Conservation (phyloP, 2,888 invertebrate genomes). For the Xestia xanthographa region DNA sequence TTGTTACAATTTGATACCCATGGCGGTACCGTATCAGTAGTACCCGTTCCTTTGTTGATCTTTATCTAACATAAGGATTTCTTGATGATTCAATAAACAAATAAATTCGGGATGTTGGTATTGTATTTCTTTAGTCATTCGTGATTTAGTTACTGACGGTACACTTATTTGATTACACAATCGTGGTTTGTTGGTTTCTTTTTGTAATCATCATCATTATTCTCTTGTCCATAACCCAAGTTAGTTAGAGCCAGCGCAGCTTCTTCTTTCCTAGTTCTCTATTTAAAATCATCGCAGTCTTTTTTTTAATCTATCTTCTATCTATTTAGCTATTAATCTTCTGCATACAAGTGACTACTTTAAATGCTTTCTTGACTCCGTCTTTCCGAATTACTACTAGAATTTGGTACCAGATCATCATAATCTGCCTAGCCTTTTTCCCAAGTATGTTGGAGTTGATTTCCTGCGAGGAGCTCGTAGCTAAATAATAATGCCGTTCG, state of each 20-base stretch:
- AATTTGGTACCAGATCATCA: background rate
- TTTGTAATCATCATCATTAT: background rate
- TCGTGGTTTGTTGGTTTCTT: background rate
- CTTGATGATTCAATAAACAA: slow-evolving; percentile 56
- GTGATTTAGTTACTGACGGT: slow-evolving; percentile 11
- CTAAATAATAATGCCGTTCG: too few species aligned
- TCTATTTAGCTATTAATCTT: background rate
- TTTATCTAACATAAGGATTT: slow-evolving; percentile 54
- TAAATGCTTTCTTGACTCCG: background rate
- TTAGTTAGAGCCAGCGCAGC: background rate
- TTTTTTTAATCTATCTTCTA: background rate
- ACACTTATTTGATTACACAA: slow-evolving; percentile 12
- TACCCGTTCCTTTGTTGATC: slow-evolving; percentile 52
- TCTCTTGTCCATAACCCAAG: too few species aligned
- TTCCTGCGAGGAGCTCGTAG: too few species aligned
- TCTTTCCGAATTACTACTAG: background rate
- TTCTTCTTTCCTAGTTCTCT: background rate
- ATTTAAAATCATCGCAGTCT: background rate
- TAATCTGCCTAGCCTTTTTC: background rate
- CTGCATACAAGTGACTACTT: background rate
- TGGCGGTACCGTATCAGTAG: slow-evolving; percentile 54
- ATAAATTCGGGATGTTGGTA: slow-evolving; percentile 50
- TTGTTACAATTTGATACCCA: slow-evolving; percentile 63
- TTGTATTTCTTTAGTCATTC: slow-evolving; percentile 36
- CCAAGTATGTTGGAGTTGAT: background rate